Percentiles rank a stretch among this genome's conserved stretches.
Conservation (phyloP, 2,888 invertebrate genomes). For the Caenorhabditis doughertyi region DNA sequence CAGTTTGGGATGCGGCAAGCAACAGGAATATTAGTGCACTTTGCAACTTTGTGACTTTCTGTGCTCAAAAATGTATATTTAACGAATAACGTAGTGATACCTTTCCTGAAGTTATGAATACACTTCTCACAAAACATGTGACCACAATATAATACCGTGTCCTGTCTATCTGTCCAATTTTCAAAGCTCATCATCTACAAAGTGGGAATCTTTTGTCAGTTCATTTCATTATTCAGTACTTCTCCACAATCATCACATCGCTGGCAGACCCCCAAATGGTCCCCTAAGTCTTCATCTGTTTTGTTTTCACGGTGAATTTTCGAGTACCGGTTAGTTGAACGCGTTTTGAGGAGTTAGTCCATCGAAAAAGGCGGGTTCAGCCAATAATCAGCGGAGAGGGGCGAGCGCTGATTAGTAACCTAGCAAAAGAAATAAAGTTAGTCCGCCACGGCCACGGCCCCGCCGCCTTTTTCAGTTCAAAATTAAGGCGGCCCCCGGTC, state of each 20-base stretch:
- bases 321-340: too few species aligned
- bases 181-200: constrained; percentile 9
- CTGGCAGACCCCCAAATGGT: not conserved
- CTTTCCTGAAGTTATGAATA: not conserved
- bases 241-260: constrained; percentile 2
- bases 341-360: too few species aligned
- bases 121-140: not conserved
- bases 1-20: not conserved
- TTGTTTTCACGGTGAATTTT: too few species aligned
- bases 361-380: too few species aligned
- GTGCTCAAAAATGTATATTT: not conserved
- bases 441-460: too few species aligned
- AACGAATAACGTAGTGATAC: not conserved
- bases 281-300: constrained; percentile 5
- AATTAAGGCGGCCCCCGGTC: too few species aligned
- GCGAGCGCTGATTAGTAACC: too few species aligned
- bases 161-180: not conserved
- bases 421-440: too few species aligned
- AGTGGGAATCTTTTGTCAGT: not conserved
- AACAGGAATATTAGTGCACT: not conserved
- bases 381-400: too few species aligned
- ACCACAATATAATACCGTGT: not conserved
- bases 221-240: not conserved
- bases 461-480: too few species aligned
- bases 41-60: not conserved